Evolutionary conservation across 2,797 vertebrate genomes (phyloP), one percentile per base, ranked within the genome.

Genomic region (Choloepus didactylus): DNA sequence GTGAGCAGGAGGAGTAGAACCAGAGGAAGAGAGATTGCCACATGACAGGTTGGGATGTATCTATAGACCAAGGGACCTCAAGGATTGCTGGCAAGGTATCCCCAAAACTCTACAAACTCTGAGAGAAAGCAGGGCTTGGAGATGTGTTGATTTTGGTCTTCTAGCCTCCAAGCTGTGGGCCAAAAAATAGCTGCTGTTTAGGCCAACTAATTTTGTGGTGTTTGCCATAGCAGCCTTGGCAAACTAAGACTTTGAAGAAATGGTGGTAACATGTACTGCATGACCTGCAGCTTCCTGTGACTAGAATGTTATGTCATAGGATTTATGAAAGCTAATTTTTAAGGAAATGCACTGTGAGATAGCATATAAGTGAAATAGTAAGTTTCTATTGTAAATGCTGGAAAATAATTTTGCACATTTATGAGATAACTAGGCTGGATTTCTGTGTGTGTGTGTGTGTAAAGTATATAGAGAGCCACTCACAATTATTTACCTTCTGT

Each of bases 321-420:
- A 87, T 46, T 46, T 75, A 38, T 72, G 38, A 77, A 10, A 31
- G n/a, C 41, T 73, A 9, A 12, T 56, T 87, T 91, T 83, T 66
- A 93, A 84, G 60, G 38, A 84, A 81, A 60, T n/a, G 9, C 12
- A 19, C 19, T 67, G n/a, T 59, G 5, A 51, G 56, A 23, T 1
- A 81, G 31, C 31, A 38, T 64, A 54, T 70, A 59, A 75, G 35
- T 87, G 31, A 95, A 92, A 76, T 38, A 59, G 41, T 67, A 75
- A 10, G 11, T 62, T 90, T 91, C 16, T 56, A 15, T 89, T 75
- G 9, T 41, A 85, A 46, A 70, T 75, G 46, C 86, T 86, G 83
- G 75, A 64, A 93, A 86, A 41, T 46, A 88, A 87, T 31, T 62
- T 72, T 90, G 62, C 79, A 69, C 27, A 49, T 83, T 77, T 87